Evolutionary conservation across 2,113 vertebrate species (phyloP), one percentile per base, ranked within the genome.

Genomic region (Ariopsis seemanni): DNA sequence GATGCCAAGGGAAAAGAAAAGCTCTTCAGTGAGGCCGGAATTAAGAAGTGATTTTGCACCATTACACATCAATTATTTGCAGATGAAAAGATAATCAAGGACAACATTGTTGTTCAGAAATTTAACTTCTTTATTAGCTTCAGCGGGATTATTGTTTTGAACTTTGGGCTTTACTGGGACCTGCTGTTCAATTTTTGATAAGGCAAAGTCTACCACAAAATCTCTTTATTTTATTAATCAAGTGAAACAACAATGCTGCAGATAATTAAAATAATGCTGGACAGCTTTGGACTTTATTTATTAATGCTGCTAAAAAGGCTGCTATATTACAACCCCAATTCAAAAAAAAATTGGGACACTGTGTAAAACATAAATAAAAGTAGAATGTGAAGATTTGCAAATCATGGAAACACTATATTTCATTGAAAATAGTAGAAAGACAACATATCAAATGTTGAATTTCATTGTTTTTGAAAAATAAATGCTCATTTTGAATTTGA

Each of bases 31-130:
- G 34, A 77, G 84, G 71, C 6, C 20, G 34, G 58, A 48, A 65
- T 65, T 25, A 8, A 55, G 60, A 60, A 30, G 65, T 22, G 25
- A 50, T 87, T 80, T 63, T 63, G 3, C 1, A 48, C 25, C 14
- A 30, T 20, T 55, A n/a, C 10, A 12, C 67, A 71, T 69, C 88
- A 90, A 90, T 87, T 86, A 86, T 82, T 30, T 85, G 81, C 91
- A 86, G 53, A 88, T 20, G 83, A 69, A 27, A 50, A 83, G 72
- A 89, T 63, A 75, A 88, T 65, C 87, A 87, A 60, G 86, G 72
- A 75, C 25, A 91, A 87, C 62, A 65, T 57, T 42, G 50, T 67
- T 84, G 48, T n/a, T 77, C 11, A n/a, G 74, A 77, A 25, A 52
- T 77, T 12, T 14, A 77, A 52, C 74, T 52, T 84, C 71, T 88